These are phyloP conservation scores for Hirtodrosophila confusa DNA, from an alignment of 2,888 invertebrate genomes.

Conservation along the genomic window DNA sequence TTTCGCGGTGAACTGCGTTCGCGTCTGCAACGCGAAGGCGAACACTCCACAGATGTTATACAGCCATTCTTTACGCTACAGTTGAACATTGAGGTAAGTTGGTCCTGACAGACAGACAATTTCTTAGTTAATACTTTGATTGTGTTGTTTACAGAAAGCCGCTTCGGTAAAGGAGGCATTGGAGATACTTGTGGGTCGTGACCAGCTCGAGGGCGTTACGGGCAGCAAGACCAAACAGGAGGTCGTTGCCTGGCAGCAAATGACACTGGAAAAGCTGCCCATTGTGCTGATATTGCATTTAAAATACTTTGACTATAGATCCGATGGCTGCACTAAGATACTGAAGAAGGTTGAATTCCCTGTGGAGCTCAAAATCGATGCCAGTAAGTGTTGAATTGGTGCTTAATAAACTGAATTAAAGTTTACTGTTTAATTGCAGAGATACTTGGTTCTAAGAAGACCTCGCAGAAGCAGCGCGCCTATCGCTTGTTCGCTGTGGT, in stretches of 20 bases:
- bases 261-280: conserved; percentile 94
- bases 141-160: conserved; percentile 87
- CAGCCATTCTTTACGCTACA: conserved; percentile 98
- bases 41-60: conserved; percentile 92
- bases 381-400: conserved; percentile 85
- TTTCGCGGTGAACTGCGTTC: conserved; percentile 96
- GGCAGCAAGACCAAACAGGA: conserved; percentile 92
- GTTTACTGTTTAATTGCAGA: conserved; percentile 85
- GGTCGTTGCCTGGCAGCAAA: conserved; percentile 95
- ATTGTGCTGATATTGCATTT: conserved; percentile 95
- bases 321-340: conserved; percentile 95
- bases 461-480: conserved; percentile 90
- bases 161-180: conserved; percentile 93
- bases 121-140: background rate
- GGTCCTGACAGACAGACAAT: accelerated
- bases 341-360: conserved; percentile 95
- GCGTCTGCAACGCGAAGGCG: conserved; percentile 89
- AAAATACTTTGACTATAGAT: conserved; percentile 96
- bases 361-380: conserved; percentile 94
- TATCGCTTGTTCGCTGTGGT: conserved; percentile 98
- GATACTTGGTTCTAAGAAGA: conserved; percentile 91
- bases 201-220: conserved; percentile 94
- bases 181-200: conserved; percentile 93
- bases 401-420: background rate
- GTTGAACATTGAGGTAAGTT: conserved; percentile 93